Evolutionary conservation across 2,113 vertebrate species (phyloP).

Genomic region (Marcusenius ussheri): DNA sequence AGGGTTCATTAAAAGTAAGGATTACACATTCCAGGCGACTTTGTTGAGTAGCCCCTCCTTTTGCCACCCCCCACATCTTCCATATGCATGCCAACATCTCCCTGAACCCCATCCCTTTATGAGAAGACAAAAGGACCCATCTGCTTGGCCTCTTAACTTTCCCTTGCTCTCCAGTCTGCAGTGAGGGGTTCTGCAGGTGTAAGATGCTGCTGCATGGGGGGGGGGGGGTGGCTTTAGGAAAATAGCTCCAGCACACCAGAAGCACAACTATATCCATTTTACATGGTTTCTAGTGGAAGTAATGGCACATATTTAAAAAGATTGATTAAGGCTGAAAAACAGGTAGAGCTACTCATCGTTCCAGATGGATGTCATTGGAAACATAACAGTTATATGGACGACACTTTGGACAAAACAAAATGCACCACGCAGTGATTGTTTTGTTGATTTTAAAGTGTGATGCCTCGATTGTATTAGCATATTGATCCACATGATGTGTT

Average conservation of each 20-base stretch:
- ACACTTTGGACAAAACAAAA: neutral
- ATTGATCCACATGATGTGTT: neutral
- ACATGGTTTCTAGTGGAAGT: neutral
- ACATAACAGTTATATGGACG: too few species aligned
- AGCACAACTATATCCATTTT: neutral
- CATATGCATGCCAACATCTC: conserved; percentile 37
- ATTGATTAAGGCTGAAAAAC: neutral
- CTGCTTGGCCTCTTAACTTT: conserved; percentile 57
- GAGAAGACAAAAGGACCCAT: conserved; percentile 59
- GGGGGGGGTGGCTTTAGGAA: neutral
- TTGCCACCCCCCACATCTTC: conserved; percentile 49
- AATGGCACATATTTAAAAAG: neutral
- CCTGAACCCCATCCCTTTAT: conserved; percentile 16
- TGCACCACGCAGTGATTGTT: neutral
- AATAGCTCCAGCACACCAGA: neutral
- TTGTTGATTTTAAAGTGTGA: neutral
- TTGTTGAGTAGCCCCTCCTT: conserved; percentile 52
- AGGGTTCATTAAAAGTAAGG: conserved; percentile 65
- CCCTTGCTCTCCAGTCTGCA: conserved; percentile 40
- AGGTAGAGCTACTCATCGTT: neutral
- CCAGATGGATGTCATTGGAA: neutral
- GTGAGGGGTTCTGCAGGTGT: conserved; percentile 42
- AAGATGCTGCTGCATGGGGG: neutral
- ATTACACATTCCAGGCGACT: conserved; percentile 63
- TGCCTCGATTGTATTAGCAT: neutral